phyloP scores from a whole-genome alignment of 2,113 vertebrate species.

The Sturnira hondurensis region DNA sequence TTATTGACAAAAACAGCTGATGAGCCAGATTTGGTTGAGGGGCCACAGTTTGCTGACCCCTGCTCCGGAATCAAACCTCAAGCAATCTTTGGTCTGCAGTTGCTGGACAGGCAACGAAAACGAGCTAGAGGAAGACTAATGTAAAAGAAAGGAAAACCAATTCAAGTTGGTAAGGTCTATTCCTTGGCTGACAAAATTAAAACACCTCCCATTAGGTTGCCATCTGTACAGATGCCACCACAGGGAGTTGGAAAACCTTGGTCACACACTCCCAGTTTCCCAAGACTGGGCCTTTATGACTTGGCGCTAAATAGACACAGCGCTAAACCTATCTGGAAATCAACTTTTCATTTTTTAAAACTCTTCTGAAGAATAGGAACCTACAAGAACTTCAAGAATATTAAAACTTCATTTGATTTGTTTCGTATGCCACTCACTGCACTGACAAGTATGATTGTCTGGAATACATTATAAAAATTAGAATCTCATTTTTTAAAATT shows the following conservation, averaged over 20 bases:
- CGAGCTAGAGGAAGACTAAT: slow-evolving; percentile 39
- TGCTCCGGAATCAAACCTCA: slow-evolving; percentile 40
- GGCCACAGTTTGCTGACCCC: not conserved
- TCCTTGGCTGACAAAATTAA: not conserved
- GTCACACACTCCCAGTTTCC: not conserved
- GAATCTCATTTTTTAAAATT: slow-evolving; percentile 38
- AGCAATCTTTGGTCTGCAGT: slow-evolving; percentile 77
- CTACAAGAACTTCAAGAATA: slow-evolving; percentile 1
- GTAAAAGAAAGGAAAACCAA: slow-evolving; percentile 24
- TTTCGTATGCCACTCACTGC: not conserved
- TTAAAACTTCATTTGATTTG: not conserved
- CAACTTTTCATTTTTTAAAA: slow-evolving; percentile 20
- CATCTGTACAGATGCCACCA: not conserved
- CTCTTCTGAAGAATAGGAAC: not conserved
- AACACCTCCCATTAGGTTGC: not conserved
- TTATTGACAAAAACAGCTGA: not conserved
- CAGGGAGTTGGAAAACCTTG: not conserved
- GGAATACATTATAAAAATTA: slow-evolving; percentile 32
- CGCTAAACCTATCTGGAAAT: slow-evolving; percentile 20
- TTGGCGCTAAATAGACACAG: not conserved
- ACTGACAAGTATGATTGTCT: not conserved
- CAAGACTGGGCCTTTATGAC: not conserved
- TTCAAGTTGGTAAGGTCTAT: slow-evolving; percentile 30
- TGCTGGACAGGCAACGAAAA: slow-evolving; percentile 61
- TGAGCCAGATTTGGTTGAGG: not conserved